phyloP scores from a whole-genome alignment of 2,888 invertebrate species.

The Oxycera nigricornis region DNA sequence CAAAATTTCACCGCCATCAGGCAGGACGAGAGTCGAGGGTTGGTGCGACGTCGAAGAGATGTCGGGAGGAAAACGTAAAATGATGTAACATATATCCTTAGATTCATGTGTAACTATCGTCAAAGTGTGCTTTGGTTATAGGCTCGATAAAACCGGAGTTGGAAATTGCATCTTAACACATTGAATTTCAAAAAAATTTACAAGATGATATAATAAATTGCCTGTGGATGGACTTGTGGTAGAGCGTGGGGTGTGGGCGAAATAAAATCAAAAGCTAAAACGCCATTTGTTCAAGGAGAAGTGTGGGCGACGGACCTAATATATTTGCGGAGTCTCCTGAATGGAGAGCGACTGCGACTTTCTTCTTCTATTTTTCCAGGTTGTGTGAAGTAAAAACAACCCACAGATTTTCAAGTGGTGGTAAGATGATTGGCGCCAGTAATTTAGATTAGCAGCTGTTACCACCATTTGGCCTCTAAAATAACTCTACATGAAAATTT shows the following conservation, averaged over 20 bases:
- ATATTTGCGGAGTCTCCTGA: neutral
- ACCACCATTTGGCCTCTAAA: too few relatives aligned
- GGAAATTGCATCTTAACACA: too few relatives aligned
- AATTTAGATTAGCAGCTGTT: neutral
- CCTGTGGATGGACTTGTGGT: too few relatives aligned
- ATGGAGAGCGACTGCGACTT: neutral
- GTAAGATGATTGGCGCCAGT: constrained; percentile 7
- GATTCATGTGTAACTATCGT: too few relatives aligned
- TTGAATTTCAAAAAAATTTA: too few relatives aligned
- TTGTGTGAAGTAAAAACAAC: neutral
- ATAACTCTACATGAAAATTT: too few relatives aligned
- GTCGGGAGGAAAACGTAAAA: neutral
- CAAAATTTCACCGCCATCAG: constrained; percentile 40
- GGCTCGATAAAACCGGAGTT: too few relatives aligned
- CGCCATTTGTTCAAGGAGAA: neutral
- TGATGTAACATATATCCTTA: too few relatives aligned
- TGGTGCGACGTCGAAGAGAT: neutral
- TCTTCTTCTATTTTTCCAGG: neutral
- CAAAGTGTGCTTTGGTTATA: too few relatives aligned
- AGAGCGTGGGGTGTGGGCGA: too few relatives aligned
- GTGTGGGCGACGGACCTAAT: constrained; percentile 1
- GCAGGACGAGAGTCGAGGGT: neutral
- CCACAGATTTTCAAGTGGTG: constrained; percentile 9
- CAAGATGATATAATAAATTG: too few relatives aligned
- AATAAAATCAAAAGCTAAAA: neutral